A percentile compares a stretch with the other conserved stretches of the same genome.
Evolutionary conservation across 2,113 vertebrate genomes (phyloP).

Genomic region (Pedionomus torquatus): DNA sequence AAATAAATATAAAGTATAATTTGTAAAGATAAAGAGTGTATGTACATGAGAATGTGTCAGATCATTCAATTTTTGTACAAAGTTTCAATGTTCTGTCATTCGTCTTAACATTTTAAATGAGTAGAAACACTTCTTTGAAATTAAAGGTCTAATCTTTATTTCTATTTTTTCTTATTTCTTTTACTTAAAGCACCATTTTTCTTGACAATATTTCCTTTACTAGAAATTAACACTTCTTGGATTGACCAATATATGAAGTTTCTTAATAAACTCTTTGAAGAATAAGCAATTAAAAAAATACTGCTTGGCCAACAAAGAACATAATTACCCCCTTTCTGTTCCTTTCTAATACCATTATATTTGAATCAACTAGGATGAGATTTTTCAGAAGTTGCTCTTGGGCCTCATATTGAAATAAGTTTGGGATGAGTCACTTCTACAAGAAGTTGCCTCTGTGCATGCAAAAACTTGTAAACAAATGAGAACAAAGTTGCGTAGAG

Average conservation of each 20-base stretch:
- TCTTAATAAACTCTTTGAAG: not conserved
- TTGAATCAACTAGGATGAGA: not conserved
- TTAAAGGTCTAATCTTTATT: not conserved
- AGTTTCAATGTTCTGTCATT: not conserved
- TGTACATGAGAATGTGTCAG: not conserved
- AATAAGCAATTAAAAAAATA: not conserved
- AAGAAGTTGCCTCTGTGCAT: not conserved
- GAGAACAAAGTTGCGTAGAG: not conserved
- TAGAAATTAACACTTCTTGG: not conserved
- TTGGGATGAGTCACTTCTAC: not conserved
- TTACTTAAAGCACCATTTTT: not conserved
- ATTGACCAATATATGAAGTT: not conserved
- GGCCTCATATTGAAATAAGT: not conserved
- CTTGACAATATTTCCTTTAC: not conserved
- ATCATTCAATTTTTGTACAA: not conserved
- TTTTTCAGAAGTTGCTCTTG: not conserved
- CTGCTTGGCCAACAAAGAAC: not conserved
- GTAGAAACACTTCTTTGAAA: not conserved
- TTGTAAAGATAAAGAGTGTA: not conserved
- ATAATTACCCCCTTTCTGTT: fast-evolving
- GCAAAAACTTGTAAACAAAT: not conserved
- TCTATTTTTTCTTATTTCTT: not conserved
- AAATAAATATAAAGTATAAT: not conserved
- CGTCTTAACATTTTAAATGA: not conserved
- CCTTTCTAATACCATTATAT: not conserved